Evolutionary conservation across 2,888 invertebrate species (phyloP).

Genomic region (Cerceris rybyensis): DNA sequence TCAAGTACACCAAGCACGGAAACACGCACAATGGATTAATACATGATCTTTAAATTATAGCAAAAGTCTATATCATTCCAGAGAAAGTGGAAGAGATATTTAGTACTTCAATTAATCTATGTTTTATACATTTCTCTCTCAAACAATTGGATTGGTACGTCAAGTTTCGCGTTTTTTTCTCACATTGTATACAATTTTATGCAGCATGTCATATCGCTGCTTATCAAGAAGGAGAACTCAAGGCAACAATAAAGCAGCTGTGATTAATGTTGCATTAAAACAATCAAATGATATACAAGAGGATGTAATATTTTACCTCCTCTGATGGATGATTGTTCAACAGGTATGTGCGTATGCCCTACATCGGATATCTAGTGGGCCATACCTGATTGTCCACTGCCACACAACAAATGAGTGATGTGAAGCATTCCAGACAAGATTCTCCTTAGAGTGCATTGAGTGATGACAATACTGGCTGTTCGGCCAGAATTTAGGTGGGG

Average conservation of each 20-base stretch:
- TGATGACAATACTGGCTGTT: constrained; percentile 74
- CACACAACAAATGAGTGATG: constrained; percentile 72
- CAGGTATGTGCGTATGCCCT: constrained; percentile 38
- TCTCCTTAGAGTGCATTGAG: constrained; percentile 78
- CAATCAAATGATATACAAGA: constrained; percentile 27
- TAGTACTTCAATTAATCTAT: constrained; percentile 37
- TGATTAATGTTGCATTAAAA: constrained; percentile 41
- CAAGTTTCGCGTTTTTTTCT: constrained; percentile 25
- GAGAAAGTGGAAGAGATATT: constrained; percentile 27
- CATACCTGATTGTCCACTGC: constrained; percentile 58
- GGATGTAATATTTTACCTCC: constrained; percentile 30
- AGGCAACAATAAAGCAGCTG: constrained; percentile 51
- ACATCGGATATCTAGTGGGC: constrained; percentile 49
- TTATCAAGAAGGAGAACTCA: constrained; percentile 50
- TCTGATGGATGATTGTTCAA: constrained; percentile 30
- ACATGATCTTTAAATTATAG: constrained; percentile 27
- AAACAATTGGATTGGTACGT: constrained; percentile 31
- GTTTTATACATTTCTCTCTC: constrained; percentile 18
- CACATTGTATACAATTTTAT: constrained; percentile 18
- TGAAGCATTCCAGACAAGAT: constrained; percentile 74
- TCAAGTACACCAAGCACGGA: constrained; percentile 50
- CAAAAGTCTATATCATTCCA: constrained; percentile 28
- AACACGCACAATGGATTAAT: constrained; percentile 44
- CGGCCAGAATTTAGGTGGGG: constrained; percentile 79
- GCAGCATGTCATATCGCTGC: constrained; percentile 39